A percentile compares a stretch with the other conserved stretches of the same genome.
Conservation (phyloP, 2,888 invertebrate genomes). For the Steinernema carpocapsae region DNA sequence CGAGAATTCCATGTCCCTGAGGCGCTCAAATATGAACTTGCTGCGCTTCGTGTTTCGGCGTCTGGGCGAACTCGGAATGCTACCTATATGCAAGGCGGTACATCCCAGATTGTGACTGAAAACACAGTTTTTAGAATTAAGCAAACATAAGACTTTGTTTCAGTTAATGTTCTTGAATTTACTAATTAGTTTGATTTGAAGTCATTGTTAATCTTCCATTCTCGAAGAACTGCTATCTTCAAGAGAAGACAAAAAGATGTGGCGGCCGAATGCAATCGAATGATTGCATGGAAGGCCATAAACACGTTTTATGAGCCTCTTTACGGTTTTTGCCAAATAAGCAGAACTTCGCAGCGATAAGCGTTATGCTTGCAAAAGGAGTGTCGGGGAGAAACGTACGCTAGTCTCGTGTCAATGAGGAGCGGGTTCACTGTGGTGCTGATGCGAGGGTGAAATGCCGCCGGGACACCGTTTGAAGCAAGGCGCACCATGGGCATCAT, state of each 20-base stretch:
- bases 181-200: too few relatives aligned
- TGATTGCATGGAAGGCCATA: background rate
- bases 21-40: constrained; percentile 38
- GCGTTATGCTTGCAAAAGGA: background rate
- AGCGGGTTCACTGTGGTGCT: constrained; percentile 25
- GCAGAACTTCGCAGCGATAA: too few relatives aligned
- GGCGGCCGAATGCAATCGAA: too few relatives aligned
- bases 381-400: background rate
- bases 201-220: too few relatives aligned
- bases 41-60: constrained; percentile 10
- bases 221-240: too few relatives aligned
- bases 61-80: constrained; percentile 19
- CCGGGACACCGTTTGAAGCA: constrained; percentile 45
- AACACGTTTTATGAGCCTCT: too few relatives aligned
- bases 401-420: constrained; percentile 8
- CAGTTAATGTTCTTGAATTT: too few relatives aligned
- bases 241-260: too few relatives aligned
- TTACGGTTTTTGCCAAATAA: too few relatives aligned
- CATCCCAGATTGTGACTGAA: constrained; percentile 20
- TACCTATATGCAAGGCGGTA: background rate
- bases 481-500: constrained; percentile 57
- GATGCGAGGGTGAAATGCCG: constrained; percentile 37
- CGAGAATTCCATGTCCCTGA: constrained; percentile 49
- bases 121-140: background rate
- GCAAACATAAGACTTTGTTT: background rate